Conservation (phyloP, 1,140 invertebrate genomes). For the Listronotus bonariensis region DNA sequence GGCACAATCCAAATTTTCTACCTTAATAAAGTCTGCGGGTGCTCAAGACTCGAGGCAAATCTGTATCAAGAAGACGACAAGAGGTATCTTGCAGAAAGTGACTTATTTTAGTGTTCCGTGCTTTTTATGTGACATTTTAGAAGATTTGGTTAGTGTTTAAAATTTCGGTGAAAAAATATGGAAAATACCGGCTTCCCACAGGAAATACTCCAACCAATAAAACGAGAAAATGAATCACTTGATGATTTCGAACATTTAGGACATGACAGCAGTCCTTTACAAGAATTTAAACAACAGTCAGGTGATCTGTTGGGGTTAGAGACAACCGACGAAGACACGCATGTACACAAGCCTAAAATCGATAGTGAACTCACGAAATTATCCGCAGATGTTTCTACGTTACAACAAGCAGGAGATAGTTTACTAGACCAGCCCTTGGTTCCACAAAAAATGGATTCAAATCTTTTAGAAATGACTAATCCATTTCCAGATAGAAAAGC, state of each 20-base stretch:
- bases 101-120: no score
- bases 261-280: slow-evolving; percentile 54
- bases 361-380: slow-evolving; percentile 37
- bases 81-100: no score
- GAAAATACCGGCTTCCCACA: neutral
- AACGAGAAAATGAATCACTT: slow-evolving; percentile 67
- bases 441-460: slow-evolving; percentile 46
- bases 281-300: slow-evolving; percentile 33
- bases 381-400: slow-evolving; percentile 34
- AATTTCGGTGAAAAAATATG: no score
- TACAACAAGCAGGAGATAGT: slow-evolving; percentile 32
- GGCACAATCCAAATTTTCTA: no score
- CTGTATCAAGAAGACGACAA: no score
- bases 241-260: slow-evolving; percentile 75
- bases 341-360: slow-evolving; percentile 44
- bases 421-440: slow-evolving; percentile 26
- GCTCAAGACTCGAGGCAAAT: no score
- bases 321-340: slow-evolving; percentile 30
- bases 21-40: no score
- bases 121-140: no score
- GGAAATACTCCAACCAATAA: slow-evolving; percentile 49
- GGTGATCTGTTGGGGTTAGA: slow-evolving; percentile 35
- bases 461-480: slow-evolving; percentile 45
- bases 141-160: no score
- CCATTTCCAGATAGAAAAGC: slow-evolving; percentile 45